Evolutionary conservation across 1,140 invertebrate species (phyloP).

Genomic region (Drosophila sp.): DNA sequence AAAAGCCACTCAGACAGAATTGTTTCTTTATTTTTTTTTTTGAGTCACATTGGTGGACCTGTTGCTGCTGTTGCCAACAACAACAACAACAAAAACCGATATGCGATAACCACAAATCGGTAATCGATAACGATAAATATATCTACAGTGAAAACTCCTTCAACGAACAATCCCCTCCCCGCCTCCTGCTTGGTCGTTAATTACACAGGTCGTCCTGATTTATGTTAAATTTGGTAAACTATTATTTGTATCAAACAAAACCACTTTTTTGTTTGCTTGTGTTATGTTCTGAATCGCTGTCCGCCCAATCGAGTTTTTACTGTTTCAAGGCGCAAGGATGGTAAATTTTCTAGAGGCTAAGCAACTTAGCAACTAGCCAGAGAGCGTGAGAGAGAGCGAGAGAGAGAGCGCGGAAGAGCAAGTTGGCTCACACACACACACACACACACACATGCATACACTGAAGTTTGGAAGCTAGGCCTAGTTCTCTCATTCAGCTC

Average conservation of each 20-base stretch:
- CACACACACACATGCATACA: neutral
- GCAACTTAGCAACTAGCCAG: constrained; percentile 16
- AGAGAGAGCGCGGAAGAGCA: neutral
- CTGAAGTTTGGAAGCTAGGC: neutral
- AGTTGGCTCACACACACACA: constrained; percentile 1
- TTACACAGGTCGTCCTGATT: no score
- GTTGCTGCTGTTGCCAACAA: neutral
- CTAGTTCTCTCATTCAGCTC: constrained; percentile 7
- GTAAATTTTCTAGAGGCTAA: constrained; percentile 1
- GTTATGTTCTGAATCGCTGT: no score
- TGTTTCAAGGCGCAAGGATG: neutral
- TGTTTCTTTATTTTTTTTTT: neutral
- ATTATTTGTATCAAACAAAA: no score
- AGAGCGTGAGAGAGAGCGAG: constrained; percentile 6
- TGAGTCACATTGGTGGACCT: constrained; percentile 5
- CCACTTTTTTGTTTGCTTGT: no score
- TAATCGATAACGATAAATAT: neutral
- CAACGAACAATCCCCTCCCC: no score
- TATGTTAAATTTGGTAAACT: no score
- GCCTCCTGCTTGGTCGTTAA: no score
- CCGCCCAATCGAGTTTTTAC: no score
- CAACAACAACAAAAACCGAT: constrained; percentile 19
- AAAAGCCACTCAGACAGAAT: constrained; percentile 22
- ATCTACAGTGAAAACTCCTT: no score
- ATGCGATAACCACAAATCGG: constrained; percentile 1